A percentile compares a stretch with the other conserved stretches of the same genome.
phyloP scores from a whole-genome alignment of 2,113 vertebrate genomes.

The Prolemur simus region DNA sequence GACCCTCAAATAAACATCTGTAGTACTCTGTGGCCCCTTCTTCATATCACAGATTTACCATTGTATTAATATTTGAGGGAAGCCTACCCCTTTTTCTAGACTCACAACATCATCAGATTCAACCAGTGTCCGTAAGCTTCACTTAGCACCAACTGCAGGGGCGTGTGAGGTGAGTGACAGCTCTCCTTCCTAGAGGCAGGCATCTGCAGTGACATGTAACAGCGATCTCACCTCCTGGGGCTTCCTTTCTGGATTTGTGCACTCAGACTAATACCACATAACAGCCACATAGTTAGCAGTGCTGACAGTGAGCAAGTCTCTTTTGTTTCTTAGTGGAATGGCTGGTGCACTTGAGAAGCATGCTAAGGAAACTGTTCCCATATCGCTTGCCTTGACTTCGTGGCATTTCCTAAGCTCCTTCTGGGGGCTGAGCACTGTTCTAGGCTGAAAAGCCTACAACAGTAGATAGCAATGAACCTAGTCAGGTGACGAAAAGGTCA shows the following conservation, averaged over 20 bases:
- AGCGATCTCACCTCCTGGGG: background rate
- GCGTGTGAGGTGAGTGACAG: accelerated
- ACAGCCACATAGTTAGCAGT: accelerated
- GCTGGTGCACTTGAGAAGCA: background rate
- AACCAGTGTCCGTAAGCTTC: background rate
- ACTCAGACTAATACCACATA: background rate
- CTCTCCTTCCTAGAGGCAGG: background rate
- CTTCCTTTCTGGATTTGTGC: background rate
- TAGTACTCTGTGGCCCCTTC: background rate
- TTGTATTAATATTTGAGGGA: background rate
- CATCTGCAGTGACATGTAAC: background rate
- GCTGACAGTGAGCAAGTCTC: background rate
- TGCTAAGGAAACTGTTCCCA: background rate
- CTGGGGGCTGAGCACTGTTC: background rate
- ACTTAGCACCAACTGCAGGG: background rate
- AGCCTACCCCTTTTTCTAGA: background rate
- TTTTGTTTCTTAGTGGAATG: background rate
- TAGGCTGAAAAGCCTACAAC: background rate
- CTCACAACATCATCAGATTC: background rate
- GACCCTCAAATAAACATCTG: background rate
- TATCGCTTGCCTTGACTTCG: background rate
- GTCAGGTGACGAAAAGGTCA: background rate
- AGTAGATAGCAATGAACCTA: background rate
- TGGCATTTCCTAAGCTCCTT: background rate
- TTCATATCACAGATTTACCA: background rate